Conservation (phyloP, 1,140 invertebrate species). For the Temnothorax curvispinosus region DNA sequence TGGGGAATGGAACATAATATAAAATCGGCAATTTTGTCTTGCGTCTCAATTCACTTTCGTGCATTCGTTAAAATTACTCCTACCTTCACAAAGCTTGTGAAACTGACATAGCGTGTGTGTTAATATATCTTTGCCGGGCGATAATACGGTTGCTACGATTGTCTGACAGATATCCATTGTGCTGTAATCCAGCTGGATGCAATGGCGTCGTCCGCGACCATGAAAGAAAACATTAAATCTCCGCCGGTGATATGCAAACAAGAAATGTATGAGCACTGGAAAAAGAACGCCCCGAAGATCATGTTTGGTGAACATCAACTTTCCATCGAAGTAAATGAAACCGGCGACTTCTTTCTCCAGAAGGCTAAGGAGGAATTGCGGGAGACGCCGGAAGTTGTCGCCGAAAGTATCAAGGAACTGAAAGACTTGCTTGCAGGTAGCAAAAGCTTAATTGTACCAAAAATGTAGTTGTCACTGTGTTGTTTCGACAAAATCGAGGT, state of each 20-base stretch:
- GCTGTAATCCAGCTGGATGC: neutral
- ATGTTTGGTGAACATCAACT: constrained; percentile 72
- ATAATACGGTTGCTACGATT: neutral
- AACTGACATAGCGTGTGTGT: neutral
- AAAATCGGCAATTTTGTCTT: neutral
- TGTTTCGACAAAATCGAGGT: neutral
- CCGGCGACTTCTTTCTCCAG: constrained; percentile 61
- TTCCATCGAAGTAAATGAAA: constrained; percentile 67
- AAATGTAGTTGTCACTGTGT: neutral
- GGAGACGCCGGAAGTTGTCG: constrained; percentile 83
- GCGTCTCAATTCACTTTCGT: neutral
- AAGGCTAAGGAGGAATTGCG: constrained; percentile 82
- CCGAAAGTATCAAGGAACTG: constrained; percentile 77
- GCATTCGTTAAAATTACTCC: neutral
- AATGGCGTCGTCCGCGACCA: neutral
- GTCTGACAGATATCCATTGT: neutral
- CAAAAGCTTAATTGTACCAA: neutral
- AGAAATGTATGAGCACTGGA: neutral
- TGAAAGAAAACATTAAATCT: neutral
- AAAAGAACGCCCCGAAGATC: constrained; percentile 37
- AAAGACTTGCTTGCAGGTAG: constrained; percentile 82
- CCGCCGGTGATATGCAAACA: neutral
- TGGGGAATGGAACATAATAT: neutral
- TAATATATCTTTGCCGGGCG: neutral
- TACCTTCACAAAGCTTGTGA: neutral